These are phyloP conservation scores for Synchiropus splendidus DNA, from an alignment of 2,113 vertebrate genomes.

Conservation along the genomic window DNA sequence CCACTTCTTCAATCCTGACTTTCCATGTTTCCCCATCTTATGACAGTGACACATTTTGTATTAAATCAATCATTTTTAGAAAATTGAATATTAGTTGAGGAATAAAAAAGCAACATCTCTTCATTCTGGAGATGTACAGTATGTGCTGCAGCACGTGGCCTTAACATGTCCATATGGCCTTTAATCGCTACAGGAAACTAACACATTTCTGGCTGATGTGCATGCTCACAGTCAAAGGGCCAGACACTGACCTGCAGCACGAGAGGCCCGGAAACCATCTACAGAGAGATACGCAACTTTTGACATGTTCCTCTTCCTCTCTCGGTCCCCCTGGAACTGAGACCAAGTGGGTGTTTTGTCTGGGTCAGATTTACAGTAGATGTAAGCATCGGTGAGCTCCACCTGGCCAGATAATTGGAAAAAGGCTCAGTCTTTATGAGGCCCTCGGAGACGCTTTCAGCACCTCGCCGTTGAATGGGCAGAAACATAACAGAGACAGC, in stretches of 20 bases:
- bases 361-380: slow-evolving; percentile 38
- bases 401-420: slow-evolving; percentile 35
- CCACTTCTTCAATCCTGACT: no score
- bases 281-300: slow-evolving; percentile 27
- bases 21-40: no score
- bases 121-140: no score
- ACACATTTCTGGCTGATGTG: slow-evolving; percentile 16
- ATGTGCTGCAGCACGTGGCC: slow-evolving; percentile 3
- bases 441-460: slow-evolving; percentile 40
- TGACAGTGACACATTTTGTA: no score
- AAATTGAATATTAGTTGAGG: no score
- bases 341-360: slow-evolving; percentile 32
- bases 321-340: slow-evolving; percentile 21
- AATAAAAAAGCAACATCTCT: no score
- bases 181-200: slow-evolving; percentile 15
- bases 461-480: slow-evolving; percentile 28
- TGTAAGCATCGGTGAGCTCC: slow-evolving; percentile 22
- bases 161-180: neutral
- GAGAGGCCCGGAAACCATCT: slow-evolving; percentile 25
- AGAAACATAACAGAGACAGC: slow-evolving; percentile 18
- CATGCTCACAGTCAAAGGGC: slow-evolving; percentile 20
- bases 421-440: slow-evolving; percentile 41
- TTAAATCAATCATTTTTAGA: no score
- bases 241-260: slow-evolving; percentile 21
- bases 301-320: slow-evolving; percentile 25